phyloP scores from a whole-genome alignment of 2,797 vertebrate species.

The Echeneis naucrates region DNA sequence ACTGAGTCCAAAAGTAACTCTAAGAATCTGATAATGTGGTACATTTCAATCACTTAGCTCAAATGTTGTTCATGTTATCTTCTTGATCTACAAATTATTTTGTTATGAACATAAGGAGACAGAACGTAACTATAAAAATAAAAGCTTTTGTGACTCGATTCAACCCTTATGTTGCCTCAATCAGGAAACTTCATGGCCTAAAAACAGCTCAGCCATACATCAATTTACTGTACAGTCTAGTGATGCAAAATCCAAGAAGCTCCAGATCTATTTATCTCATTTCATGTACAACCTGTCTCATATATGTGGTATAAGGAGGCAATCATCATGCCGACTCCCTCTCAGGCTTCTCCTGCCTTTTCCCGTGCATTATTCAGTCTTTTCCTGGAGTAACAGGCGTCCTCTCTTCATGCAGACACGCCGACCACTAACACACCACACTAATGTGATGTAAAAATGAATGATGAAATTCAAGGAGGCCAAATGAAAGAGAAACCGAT shows the following conservation, averaged over 20 bases:
- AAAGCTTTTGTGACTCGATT: slow-evolving; percentile 1
- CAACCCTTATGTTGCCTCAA: slow-evolving; percentile 1
- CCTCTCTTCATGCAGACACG: slow-evolving; percentile 66
- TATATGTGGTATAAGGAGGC: slow-evolving; percentile 45
- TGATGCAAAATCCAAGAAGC: slow-evolving; percentile 32
- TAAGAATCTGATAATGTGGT: background rate
- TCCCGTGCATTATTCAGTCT: slow-evolving; percentile 83
- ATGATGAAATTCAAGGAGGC: slow-evolving; percentile 87
- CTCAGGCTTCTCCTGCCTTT: slow-evolving; percentile 57
- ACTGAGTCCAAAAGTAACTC: slow-evolving; percentile 24
- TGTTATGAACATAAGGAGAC: slow-evolving; percentile 17
- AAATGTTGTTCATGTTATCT: slow-evolving; percentile 37
- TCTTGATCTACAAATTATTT: slow-evolving; percentile 41
- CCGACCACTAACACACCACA: slow-evolving; percentile 75
- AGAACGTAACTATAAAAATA: background rate
- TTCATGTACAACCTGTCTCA: slow-evolving; percentile 41
- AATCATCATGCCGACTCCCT: slow-evolving; percentile 52
- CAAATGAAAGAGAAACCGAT: slow-evolving; percentile 84
- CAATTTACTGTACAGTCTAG: slow-evolving; percentile 6
- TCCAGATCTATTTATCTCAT: slow-evolving; percentile 44
- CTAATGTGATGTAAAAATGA: slow-evolving; percentile 86
- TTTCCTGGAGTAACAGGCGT: slow-evolving; percentile 79
- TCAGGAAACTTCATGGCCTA: background rate
- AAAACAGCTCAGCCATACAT: slow-evolving; percentile 28
- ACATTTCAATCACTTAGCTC: slow-evolving; percentile 24